Conservation (phyloP, 2,888 invertebrate species). For the Rhorus exstirpatorius region DNA sequence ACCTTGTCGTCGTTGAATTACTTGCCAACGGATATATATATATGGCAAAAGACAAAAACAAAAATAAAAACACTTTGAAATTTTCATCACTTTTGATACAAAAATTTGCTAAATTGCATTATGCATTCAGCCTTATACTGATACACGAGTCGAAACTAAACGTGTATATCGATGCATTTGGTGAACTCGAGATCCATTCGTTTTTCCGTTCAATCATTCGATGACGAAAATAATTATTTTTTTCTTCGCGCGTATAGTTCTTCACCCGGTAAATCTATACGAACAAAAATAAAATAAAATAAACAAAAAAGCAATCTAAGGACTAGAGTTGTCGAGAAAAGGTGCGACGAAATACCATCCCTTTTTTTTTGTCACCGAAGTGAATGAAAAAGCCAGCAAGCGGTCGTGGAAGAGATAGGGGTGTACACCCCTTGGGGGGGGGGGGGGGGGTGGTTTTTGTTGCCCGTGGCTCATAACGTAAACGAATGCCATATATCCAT, state of each 20-base stretch:
- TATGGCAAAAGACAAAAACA: too few species aligned
- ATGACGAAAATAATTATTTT: neutral
- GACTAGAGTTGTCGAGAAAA: neutral
- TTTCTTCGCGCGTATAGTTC: neutral
- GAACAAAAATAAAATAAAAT: neutral
- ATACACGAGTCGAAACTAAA: neutral
- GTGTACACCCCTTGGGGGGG: neutral
- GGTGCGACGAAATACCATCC: conserved; percentile 9
- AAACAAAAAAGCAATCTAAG: neutral
- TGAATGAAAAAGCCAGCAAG: neutral
- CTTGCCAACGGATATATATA: too few species aligned
- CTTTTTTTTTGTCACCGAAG: neutral
- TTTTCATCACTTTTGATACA: too few species aligned
- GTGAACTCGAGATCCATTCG: neutral
- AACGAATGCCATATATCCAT: conserved; percentile 25
- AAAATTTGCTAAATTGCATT: neutral
- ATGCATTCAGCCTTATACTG: too few species aligned
- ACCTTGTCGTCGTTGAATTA: neutral
- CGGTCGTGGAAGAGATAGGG: neutral
- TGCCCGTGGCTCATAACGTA: neutral
- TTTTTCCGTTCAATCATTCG: neutral
- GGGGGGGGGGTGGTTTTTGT: conserved; percentile 2
- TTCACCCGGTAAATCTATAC: neutral
- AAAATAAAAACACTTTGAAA: too few species aligned
- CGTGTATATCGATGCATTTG: neutral